These are phyloP conservation scores for Lithophane socia DNA, from an alignment of 2,888 invertebrate species.

Conservation along the genomic window DNA sequence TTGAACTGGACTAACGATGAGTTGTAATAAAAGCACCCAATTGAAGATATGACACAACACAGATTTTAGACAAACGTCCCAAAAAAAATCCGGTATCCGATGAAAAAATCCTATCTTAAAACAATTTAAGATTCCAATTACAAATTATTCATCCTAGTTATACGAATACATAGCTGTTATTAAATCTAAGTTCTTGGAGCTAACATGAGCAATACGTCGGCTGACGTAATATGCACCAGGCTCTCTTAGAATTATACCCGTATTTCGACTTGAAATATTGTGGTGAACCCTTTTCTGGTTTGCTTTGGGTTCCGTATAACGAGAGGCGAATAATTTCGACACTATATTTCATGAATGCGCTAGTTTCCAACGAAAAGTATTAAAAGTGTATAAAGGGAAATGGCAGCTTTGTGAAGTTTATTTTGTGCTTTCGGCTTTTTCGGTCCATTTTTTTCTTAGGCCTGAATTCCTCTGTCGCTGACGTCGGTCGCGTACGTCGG, in stretches of 20 bases:
- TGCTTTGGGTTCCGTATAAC: conserved; percentile 10
- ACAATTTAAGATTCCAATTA: background rate
- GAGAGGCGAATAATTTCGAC: conserved; percentile 32
- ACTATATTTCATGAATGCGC: conserved; percentile 4
- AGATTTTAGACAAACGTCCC: background rate
- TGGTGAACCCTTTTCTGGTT: conserved; percentile 43
- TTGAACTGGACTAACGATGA: background rate
- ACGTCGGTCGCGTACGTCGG: too few relatives aligned
- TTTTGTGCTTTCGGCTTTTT: background rate
- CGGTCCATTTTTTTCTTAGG: background rate
- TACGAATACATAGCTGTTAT: conserved; percentile 16
- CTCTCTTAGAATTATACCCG: conserved; percentile 39
- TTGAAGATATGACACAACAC: background rate
- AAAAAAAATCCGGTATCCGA: background rate
- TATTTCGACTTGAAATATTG: conserved; percentile 41
- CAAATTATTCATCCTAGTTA: conserved; percentile 7
- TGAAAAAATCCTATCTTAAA: background rate
- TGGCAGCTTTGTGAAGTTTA: background rate
- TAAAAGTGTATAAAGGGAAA: background rate
- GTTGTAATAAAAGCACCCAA: background rate
- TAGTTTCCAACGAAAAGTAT: background rate
- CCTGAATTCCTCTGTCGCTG: too few relatives aligned
- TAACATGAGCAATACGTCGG: conserved; percentile 25
- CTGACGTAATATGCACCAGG: conserved; percentile 20
- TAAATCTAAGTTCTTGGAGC: conserved; percentile 30